Conservation (phyloP, 2,113 vertebrate genomes). For the Syrrhaptes paradoxus region DNA sequence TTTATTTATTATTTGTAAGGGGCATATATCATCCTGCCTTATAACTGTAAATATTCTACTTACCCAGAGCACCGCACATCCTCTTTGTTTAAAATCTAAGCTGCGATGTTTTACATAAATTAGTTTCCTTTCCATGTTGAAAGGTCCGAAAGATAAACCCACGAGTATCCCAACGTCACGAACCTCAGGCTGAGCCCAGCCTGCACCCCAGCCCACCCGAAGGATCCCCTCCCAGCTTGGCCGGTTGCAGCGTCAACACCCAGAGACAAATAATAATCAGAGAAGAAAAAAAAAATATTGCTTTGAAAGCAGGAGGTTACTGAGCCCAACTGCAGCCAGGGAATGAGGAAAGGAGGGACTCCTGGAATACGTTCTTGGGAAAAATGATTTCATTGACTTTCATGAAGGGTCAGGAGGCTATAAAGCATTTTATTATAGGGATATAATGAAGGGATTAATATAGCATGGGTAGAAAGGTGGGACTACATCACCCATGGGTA, state of each 20-base stretch:
- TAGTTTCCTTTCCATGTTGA: constrained; percentile 35
- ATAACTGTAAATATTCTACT: constrained; percentile 60
- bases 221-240: not conserved
- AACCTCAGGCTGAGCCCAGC: not conserved
- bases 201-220: not conserved
- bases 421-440: not conserved
- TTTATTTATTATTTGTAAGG: constrained; percentile 59
- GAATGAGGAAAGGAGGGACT: not conserved
- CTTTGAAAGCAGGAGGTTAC: not conserved
- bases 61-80: not conserved
- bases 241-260: not conserved
- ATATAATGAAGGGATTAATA: not conserved
- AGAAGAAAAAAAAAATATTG: not conserved
- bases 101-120: constrained; percentile 30
- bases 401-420: not conserved
- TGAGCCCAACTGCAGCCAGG: not conserved
- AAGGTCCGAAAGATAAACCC: constrained; percentile 23
- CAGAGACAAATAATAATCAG: not conserved
- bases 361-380: not conserved
- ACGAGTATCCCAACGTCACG: fast-evolving
- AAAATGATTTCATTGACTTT: not conserved
- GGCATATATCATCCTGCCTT: constrained; percentile 61
- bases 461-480: not conserved
- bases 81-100: constrained; percentile 62
- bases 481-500: fast-evolving